Evolutionary conservation across 2,888 invertebrate genomes (phyloP).

Genomic region (Diaphora mendica): DNA sequence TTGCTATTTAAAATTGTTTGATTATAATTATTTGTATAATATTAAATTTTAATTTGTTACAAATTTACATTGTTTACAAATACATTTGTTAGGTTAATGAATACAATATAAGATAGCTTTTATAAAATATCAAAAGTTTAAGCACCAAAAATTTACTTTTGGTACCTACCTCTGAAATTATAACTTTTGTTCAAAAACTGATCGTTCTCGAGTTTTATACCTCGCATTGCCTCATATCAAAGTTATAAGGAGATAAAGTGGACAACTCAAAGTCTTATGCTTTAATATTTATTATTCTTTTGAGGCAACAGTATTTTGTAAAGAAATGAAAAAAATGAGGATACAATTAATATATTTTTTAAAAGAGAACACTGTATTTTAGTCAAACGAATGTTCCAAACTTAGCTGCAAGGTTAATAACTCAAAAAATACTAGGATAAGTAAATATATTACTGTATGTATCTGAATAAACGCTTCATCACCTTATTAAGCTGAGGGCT

Average conservation of each 20-base stretch:
- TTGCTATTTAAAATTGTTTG: too few relatives aligned
- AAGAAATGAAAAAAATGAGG: too few relatives aligned
- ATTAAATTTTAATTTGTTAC: too few relatives aligned
- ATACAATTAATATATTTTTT: too few relatives aligned
- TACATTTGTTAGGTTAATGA: too few relatives aligned
- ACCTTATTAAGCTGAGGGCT: neutral
- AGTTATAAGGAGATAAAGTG: neutral
- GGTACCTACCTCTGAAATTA: too few relatives aligned
- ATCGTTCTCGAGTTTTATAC: neutral
- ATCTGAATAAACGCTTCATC: neutral
- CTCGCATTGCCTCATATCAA: neutral
- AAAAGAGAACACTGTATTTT: neutral
- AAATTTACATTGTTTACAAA: too few relatives aligned
- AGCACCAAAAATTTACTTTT: neutral
- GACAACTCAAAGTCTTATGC: neutral
- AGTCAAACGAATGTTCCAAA: neutral
- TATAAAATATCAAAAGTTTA: neutral
- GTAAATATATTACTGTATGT: neutral
- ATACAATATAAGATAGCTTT: neutral
- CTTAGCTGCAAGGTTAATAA: neutral
- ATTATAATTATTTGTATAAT: too few relatives aligned
- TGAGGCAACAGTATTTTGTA: neutral
- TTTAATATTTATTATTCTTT: slow-evolving; percentile 11
- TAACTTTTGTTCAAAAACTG: neutral
- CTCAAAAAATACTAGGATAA: too few relatives aligned